phyloP scores from a whole-genome alignment of 1,140 invertebrate species.

The Trinorchestia longiramus region DNA sequence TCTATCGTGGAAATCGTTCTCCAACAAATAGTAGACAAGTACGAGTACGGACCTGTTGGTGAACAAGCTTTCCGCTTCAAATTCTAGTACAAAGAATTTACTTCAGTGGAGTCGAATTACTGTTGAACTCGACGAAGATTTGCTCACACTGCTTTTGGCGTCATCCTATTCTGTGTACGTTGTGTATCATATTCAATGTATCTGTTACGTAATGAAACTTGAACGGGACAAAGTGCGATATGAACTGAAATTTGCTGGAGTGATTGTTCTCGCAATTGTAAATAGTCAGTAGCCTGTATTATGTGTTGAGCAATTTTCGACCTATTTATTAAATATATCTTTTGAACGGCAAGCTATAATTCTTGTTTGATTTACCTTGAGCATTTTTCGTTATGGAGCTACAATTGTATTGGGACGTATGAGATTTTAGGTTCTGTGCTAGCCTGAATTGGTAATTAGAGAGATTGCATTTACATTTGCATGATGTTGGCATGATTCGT shows the following conservation, averaged over 20 bases:
- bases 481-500: too few relatives aligned
- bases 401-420: neutral
- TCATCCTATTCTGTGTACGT: neutral
- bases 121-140: neutral
- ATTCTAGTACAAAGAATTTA: neutral
- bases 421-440: too few relatives aligned
- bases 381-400: neutral
- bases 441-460: too few relatives aligned
- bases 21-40: too few relatives aligned
- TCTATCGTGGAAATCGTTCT: too few relatives aligned
- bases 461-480: too few relatives aligned
- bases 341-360: neutral
- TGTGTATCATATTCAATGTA: neutral
- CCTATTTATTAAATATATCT: constrained; percentile 1
- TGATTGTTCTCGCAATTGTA: neutral
- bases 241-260: neutral
- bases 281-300: neutral
- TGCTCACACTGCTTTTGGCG: neutral
- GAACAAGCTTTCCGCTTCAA: neutral
- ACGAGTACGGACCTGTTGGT: neutral
- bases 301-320: neutral
- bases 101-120: neutral
- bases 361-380: neutral
- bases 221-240: neutral
- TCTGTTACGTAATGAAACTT: neutral